Percentiles rank a stretch among this genome's conserved stretches.
Evolutionary conservation across 2,113 vertebrate genomes (phyloP).

Genomic region (Heterotis niloticus): DNA sequence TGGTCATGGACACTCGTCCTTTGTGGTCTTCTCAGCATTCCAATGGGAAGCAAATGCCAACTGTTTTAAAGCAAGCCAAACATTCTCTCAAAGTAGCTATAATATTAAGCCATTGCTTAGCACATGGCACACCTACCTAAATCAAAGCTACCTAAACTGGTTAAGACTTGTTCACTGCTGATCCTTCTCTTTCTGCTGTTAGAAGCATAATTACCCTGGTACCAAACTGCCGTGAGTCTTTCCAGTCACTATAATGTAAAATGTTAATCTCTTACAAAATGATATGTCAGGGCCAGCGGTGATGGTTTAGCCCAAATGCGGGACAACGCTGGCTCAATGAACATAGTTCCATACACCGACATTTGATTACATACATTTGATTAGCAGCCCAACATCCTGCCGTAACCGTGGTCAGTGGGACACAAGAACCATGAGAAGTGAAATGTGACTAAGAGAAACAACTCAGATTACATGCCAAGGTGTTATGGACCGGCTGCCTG

Average conservation of each 20-base stretch:
- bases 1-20: conserved; percentile 14
- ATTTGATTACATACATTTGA: background rate
- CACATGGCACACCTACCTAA: background rate
- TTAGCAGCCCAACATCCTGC: background rate
- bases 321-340: background rate
- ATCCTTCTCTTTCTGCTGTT: no score
- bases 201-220: background rate
- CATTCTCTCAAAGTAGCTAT: background rate
- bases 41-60: conserved; percentile 21
- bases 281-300: conserved; percentile 2
- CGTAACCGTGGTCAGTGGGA: background rate
- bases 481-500: no score
- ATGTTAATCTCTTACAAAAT: background rate
- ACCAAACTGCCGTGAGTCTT: background rate
- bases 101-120: background rate
- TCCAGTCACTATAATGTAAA: background rate
- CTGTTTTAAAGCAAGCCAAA: conserved; percentile 5
- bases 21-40: conserved; percentile 20
- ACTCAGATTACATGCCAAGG: background rate
- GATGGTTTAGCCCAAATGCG: background rate
- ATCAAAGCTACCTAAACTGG: no score
- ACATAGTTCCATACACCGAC: background rate
- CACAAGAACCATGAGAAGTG: background rate
- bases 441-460: background rate
- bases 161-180: no score